Evolutionary conservation across 2,113 vertebrate genomes (phyloP).

Genomic region (Hemiscyllium ocellatum): DNA sequence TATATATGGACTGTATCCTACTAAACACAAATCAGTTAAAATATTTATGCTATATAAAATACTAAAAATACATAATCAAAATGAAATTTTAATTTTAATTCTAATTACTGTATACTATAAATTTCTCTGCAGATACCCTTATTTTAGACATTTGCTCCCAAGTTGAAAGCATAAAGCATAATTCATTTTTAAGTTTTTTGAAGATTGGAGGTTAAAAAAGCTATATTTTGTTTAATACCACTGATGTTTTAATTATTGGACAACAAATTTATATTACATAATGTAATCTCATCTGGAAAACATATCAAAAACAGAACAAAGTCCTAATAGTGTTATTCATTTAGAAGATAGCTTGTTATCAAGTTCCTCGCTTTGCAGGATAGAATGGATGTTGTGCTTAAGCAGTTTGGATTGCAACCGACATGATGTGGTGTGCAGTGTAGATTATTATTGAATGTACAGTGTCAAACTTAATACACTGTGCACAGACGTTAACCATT

Average conservation of each 20-base stretch:
- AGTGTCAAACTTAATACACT: not conserved
- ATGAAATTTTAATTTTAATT: not conserved
- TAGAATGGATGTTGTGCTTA: not conserved
- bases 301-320: not conserved
- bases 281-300: not conserved
- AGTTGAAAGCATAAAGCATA: not conserved
- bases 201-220: not conserved
- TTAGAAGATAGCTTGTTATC: not conserved
- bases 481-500: not conserved
- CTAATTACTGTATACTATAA: not conserved
- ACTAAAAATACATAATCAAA: not conserved
- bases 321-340: not conserved
- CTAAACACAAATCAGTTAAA: not conserved
- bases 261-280: not conserved
- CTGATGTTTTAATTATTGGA: not conserved
- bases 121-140: not conserved
- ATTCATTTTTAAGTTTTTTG: not conserved
- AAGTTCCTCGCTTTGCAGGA: not conserved
- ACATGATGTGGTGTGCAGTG: not conserved
- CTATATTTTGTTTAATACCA: not conserved
- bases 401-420: not conserved
- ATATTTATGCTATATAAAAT: not conserved
- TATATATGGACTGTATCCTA: not conserved
- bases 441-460: not conserved
- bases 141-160: not conserved